Base-by-base conservation (phyloP, 2,113 vertebrate genomes). In the Aphelocoma coerulescens region DNA sequence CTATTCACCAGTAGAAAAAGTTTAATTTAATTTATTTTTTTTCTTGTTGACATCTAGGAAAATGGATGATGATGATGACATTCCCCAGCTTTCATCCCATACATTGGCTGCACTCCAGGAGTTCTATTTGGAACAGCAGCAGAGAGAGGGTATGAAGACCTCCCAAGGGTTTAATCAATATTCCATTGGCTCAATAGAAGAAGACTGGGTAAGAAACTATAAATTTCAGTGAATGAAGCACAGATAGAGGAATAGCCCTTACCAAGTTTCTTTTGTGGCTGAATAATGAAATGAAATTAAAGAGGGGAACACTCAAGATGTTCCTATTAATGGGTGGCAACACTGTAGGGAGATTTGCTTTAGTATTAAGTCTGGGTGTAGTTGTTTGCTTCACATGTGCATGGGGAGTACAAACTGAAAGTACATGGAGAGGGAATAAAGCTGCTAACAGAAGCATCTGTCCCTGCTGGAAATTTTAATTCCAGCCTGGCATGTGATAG, bases 191-290 rank as follows among this genome's bases (percentile, higher is more conserved):
- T 97, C 98, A 1, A 94, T 99, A 93, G 98, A 98, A 91, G 99
- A 99, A 97, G 98, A 99, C 94, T 99, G 99, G 99, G 99, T 99
- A 98, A 97, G 98, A 75, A 69, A 65, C 18, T 46, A 23, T 87
- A 63, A 80, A 28, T 61, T 61, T 30, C 54, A 26, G 3, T 61
- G 27, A 87, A 10, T 58, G 54, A 63, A 73, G 32, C 48, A 68
- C 39, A 48, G 26, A 22, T 37, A 79, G 52, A 85, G 39, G 39
- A 89, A 11, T 46, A 78, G 22, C 19, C 68, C 30, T 83, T 46
- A 68, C 15, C 0, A 0, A 37, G 48, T 66, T 84, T 83, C 49
- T 75, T 63, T 51, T 59, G 22, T 48, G 52, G 22, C 24, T 69
- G 66, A 21, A 39, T 80, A 65, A 66, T 46, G 12, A 80, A 80